Evolutionary conservation across 2,113 vertebrate genomes (phyloP), one percentile per base, ranked within the genome.

Genomic region (Micromys minutus): DNA sequence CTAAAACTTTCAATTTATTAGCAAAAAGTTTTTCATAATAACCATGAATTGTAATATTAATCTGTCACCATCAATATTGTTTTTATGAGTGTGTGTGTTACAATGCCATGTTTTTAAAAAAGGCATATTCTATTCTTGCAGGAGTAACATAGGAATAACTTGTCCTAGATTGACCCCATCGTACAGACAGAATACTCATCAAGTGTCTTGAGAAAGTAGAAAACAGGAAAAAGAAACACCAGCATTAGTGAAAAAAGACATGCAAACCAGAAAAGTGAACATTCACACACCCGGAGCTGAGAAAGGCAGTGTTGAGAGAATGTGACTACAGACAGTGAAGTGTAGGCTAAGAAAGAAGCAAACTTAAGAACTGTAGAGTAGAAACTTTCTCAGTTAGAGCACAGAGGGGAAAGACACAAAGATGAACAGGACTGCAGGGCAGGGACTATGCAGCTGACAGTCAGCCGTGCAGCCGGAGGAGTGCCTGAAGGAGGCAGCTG

Each of bases 181-280:
- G 52, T 50, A 45, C 34, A 80, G 89, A 72, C 29, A 72, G 47
- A 89, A 42, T 67, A 50, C 10, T 2, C 88, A 61, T 91, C 26
- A 85, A 50, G 9, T 85, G 6, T 91, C 86, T 59, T 80, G 84
- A 94, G 61, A 77, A 85, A 47, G 72, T 55, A 80, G 71, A 91
- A 84, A 94, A 50, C 8, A 93, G 61, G 59, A 83, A 47, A 63
- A 83, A 87, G 26, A 21, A 87, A 92, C 6, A 15, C 7, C 42
- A 94, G 92, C 69, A 42, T 69, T 52, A 87, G 34, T 83, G 22
- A 92, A 76, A 0, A 71, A 24, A 91, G 36, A 89, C 71, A 34
- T 94, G 12, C 24, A 76, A 92, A 90, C 16, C 61, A 80, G 84
- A 69, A 86, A 85, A 74, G 79, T 89, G 45, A 84, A 71, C 4